Conservation (phyloP, 1,140 invertebrate species). For the Diuraphis noxia region DNA sequence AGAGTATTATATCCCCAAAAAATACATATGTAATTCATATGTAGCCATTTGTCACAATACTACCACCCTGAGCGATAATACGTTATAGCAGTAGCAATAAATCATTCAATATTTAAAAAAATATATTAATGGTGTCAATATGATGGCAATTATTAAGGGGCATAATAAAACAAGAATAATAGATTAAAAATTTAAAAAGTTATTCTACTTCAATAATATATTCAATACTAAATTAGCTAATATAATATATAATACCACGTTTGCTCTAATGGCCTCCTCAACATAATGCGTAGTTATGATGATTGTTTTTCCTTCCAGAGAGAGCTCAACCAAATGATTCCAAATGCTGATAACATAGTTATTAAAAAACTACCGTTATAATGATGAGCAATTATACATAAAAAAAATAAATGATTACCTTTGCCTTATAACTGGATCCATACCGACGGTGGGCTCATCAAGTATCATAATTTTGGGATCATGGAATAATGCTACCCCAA, state of each 20-base stretch:
- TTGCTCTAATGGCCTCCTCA: conserved; percentile 83
- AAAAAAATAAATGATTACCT: conserved; percentile 16
- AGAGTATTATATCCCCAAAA: no score
- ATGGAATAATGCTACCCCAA: conserved; percentile 83
- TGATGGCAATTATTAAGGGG: background rate
- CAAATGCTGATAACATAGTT: conserved; percentile 72
- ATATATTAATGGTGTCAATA: no score
- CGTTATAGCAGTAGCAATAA: no score
- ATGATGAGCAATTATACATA: background rate
- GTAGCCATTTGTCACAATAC: no score
- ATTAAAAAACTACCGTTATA: conserved; percentile 60
- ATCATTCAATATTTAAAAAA: background rate
- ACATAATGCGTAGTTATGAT: conserved; percentile 96
- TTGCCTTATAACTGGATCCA: conserved; percentile 80
- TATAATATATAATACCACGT: conserved; percentile 68
- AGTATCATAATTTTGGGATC: conserved; percentile 85
- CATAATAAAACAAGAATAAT: background rate
- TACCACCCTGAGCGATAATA: no score
- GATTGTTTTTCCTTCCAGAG: conserved; percentile 70
- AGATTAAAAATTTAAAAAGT: background rate
- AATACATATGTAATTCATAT: no score
- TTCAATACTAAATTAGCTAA: background rate
- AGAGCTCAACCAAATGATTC: conserved; percentile 79
- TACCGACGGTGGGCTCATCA: conserved; percentile 90
- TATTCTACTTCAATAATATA: background rate